phyloP scores from a whole-genome alignment of 2,113 vertebrate species.

The Epinephelus fuscoguttatus region DNA sequence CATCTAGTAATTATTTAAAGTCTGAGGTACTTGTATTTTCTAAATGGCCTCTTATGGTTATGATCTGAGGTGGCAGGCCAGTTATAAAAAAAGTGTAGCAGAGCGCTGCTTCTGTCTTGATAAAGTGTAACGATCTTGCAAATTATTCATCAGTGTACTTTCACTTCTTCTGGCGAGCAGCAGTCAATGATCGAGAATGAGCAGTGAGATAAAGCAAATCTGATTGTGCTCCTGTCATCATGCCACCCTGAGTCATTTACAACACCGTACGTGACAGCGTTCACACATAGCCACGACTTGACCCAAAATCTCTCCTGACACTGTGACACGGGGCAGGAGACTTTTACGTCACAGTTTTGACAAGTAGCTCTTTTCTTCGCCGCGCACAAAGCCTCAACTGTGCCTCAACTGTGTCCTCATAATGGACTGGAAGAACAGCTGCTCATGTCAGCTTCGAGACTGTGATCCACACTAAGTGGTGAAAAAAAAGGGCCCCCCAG shows the following conservation, averaged over 20 bases:
- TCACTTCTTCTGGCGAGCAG: constrained; percentile 10
- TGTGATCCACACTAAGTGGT: constrained; percentile 28
- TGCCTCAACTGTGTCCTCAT: constrained; percentile 73
- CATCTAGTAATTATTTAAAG: neutral
- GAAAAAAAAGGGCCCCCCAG: constrained; percentile 19
- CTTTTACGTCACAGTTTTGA: constrained; percentile 67
- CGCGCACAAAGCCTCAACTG: constrained; percentile 76
- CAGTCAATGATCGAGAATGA: neutral
- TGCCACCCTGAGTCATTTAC: constrained; percentile 50
- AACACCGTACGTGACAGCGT: constrained; percentile 64
- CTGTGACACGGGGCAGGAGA: constrained; percentile 55
- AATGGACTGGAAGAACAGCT: constrained; percentile 74
- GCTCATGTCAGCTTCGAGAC: constrained; percentile 67
- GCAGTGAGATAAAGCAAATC: constrained; percentile 45
- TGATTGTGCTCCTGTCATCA: constrained; percentile 30
- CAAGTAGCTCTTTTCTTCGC: constrained; percentile 73
- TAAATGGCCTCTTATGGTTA: neutral
- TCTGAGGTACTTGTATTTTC: neutral
- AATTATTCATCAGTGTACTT: constrained; percentile 36
- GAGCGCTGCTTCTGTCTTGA: constrained; percentile 24
- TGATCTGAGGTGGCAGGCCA: constrained; percentile 27
- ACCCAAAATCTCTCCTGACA: constrained; percentile 56
- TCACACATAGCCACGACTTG: constrained; percentile 60
- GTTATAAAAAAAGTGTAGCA: constrained; percentile 16
- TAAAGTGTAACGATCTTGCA: constrained; percentile 37